Percentiles rank a stretch among this genome's conserved stretches.
phyloP scores from a whole-genome alignment of 2,113 vertebrate species.

The Vulpes vulpes region DNA sequence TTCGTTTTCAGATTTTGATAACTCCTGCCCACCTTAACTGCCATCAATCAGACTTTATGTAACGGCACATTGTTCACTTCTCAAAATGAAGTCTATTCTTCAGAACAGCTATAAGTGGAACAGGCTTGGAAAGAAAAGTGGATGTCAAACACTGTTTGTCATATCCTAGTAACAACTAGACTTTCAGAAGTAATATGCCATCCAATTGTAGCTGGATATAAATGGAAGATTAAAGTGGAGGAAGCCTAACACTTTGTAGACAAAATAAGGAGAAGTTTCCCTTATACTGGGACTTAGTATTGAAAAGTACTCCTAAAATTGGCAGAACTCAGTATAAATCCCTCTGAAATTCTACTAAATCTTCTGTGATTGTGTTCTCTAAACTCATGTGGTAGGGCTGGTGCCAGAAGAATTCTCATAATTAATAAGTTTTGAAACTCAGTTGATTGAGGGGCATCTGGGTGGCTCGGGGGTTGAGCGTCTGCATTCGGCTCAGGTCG shows the following conservation, averaged over 20 bases:
- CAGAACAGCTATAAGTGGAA: slow-evolving; percentile 83
- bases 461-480: too few relatives aligned
- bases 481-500: too few relatives aligned
- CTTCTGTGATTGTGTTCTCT: neutral
- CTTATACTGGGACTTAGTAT: neutral
- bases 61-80: slow-evolving; percentile 78
- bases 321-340: neutral
- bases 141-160: slow-evolving; percentile 60
- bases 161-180: slow-evolving; percentile 54
- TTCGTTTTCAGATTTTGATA: slow-evolving; percentile 82
- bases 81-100: slow-evolving; percentile 83
- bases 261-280: neutral
- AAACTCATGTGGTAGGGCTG: neutral
- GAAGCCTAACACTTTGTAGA: neutral
- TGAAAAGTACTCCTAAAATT: neutral
- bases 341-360: neutral
- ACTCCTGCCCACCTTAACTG: slow-evolving; percentile 87
- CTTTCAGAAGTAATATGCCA: slow-evolving; percentile 64
- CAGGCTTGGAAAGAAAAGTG: slow-evolving; percentile 73
- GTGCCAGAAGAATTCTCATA: neutral
- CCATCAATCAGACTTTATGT: slow-evolving; percentile 89
- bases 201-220: slow-evolving; percentile 52
- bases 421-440: neutral
- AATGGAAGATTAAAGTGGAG: slow-evolving; percentile 2
- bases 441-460: neutral